Evolutionary conservation across 2,113 vertebrate species (phyloP), one percentile per base, ranked within the genome.

Genomic region (Eonycteris spelaea): DNA sequence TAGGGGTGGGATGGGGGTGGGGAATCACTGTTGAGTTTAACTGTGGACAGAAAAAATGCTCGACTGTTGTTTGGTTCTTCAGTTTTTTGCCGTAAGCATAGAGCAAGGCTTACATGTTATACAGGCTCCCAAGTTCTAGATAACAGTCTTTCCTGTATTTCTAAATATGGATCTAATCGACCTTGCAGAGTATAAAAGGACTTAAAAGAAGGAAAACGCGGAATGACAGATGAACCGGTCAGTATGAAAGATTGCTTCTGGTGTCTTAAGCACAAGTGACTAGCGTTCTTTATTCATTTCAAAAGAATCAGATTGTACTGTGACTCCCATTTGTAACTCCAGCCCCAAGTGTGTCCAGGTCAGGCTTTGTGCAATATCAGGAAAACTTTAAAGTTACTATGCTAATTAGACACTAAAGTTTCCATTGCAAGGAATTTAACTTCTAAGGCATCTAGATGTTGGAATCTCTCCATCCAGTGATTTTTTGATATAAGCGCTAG

Each of bases 151-250:
- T 63, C 65, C 53, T 67, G 30, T 89, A 38, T 88, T 77, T 85
- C 77, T 90, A 80, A 86, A 79, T 75, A 55, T 90, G 84, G 78
- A 78, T 90, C 33, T 90, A 95, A 89, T 91, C 57, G 83, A 71
- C 40, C 70, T 73, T 55, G 57, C 24, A 70, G 65, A 86, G 30
- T 26, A 65, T 61, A 43, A 63, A 78, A 83, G 61, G 91, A 74
- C 57, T 67, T 67, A 48, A 68, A 89, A 65, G 63, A 92, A 93
- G 59, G 83, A 67, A 79, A 94, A 78, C 1, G 3, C 83, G 65
- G 28, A 90, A 84, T 61, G 71, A 48, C n/a, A 90, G 70, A 71
- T 90, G 70, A 88, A 89, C 75, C 45, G 30, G 28, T 93, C 33
- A 43, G 30, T 45, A 92, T 73, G 59, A 88, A 94, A 93, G 79